Base-by-base conservation (phyloP, 2,888 invertebrate genomes). In the Heliconius sara region DNA sequence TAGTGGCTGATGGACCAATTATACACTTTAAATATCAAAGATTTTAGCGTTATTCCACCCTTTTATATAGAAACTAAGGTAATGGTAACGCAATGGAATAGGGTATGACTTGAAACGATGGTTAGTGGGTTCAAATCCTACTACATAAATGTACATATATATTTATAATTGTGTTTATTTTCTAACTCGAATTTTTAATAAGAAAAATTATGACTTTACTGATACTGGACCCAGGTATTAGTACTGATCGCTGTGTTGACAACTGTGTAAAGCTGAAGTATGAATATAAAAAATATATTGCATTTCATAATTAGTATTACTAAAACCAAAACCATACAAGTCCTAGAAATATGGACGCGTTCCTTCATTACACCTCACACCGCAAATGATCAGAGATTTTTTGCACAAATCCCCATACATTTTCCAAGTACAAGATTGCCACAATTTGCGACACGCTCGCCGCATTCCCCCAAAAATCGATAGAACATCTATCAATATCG, bases 371-470 rank as follows among this genome's bases (percentile, higher is more conserved):
- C 65, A 76, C 22, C 27, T 43, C 60, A 67, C 57, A 74, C 73
- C 73, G 67, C 73, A 76, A 79, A 79, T 79, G 70, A 76, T 79
- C 71, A 71, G 34, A 71, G 16, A 39, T 39, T 72, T 77, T 73
- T 77, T 73, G 67, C 77, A 60, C 73, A 79, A 79, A 77, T 79
- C 47, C 79, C 65, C 60, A 72, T 66, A 67, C 67, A 74, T 73
- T 52, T 34, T 34, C 60, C 57, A 27, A 39, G 65, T 16, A 91
- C 90, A 70, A 80, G 74, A 84, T 84, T 85, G 83, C 83, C 84
- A 85, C 84, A 94, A 94, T 94, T 93, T 93, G 89, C 90, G 90
- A 80, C 82, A 84, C 81, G 78, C 78, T 79, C 80, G 76, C 79
- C 83, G 85, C 81, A 78, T 73, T 57, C 83, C 84, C 85, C 85